Evolutionary conservation across 2,113 vertebrate species (phyloP).

Genomic region (Patagioenas fasciata): DNA sequence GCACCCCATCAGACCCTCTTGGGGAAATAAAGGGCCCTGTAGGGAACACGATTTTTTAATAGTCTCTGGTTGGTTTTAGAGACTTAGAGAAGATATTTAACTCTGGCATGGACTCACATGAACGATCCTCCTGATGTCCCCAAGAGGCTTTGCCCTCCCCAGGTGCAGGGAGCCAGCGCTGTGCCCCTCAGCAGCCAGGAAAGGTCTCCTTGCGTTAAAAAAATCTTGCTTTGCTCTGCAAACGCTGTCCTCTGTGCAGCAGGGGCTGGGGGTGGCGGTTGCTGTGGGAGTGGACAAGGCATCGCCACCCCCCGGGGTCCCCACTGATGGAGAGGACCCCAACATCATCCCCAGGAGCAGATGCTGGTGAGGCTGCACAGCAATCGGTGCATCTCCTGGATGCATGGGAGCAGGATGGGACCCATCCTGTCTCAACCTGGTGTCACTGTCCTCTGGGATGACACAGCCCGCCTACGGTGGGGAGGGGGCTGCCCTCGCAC

Average conservation of each 20-base stretch:
- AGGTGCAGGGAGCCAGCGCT: background rate
- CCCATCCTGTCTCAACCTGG: accelerated
- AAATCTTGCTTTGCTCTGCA: background rate
- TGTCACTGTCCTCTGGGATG: background rate
- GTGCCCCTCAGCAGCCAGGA: background rate
- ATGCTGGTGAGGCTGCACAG: background rate
- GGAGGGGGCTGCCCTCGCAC: background rate
- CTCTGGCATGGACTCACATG: background rate
- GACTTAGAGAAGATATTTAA: background rate
- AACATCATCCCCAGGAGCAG: background rate
- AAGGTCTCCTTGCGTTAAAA: background rate
- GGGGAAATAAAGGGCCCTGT: background rate
- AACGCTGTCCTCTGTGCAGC: background rate
- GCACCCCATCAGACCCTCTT: accelerated
- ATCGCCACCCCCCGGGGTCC: background rate
- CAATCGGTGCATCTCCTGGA: accelerated
- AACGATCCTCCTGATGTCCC: background rate
- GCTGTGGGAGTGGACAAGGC: background rate
- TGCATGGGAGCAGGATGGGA: background rate
- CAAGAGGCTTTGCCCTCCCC: background rate
- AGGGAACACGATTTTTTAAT: background rate
- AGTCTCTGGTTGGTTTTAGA: background rate
- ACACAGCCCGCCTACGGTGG: accelerated
- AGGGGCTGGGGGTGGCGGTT: background rate
- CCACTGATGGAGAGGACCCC: background rate